Conservation (phyloP, 2,888 invertebrate genomes). For the Nipponacmea schrenckii region DNA sequence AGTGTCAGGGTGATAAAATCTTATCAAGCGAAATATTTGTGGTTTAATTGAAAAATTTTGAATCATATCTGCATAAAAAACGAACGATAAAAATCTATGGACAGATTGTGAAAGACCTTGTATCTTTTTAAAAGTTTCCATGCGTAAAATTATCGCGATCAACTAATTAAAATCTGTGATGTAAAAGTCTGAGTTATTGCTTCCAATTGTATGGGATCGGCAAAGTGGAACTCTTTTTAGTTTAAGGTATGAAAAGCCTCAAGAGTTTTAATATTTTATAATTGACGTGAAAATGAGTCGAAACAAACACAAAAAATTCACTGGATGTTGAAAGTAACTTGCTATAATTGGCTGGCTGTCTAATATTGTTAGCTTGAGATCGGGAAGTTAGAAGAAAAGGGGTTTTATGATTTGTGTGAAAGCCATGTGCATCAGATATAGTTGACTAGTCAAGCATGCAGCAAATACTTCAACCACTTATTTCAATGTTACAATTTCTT, state of each 20-base stretch:
- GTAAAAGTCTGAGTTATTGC: constrained; percentile 7
- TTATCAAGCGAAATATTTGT: background rate
- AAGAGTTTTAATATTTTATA: constrained; percentile 2
- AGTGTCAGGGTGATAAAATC: background rate
- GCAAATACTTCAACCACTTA: too few relatives aligned
- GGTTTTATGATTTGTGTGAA: background rate
- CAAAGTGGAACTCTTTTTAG: constrained; percentile 9
- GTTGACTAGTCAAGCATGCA: background rate
- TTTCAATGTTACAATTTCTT: too few relatives aligned
- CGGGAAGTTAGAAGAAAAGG: background rate
- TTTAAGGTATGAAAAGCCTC: constrained; percentile 2
- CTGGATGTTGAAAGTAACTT: background rate
- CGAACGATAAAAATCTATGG: background rate
- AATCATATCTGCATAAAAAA: background rate
- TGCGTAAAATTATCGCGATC: constrained; percentile 5
- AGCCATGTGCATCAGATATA: background rate
- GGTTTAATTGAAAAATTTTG: background rate
- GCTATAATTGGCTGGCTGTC: background rate
- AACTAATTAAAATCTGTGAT: constrained; percentile 6
- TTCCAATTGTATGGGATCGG: background rate
- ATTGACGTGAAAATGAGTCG: background rate
- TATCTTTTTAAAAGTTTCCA: background rate
- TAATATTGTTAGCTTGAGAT: background rate
- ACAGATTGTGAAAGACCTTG: background rate
- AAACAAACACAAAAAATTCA: background rate